Percentiles rank a stretch among this genome's conserved stretches.
These are phyloP conservation scores for Carassius auratus DNA, from an alignment of 2,113 vertebrate genomes.

Conservation along the genomic window DNA sequence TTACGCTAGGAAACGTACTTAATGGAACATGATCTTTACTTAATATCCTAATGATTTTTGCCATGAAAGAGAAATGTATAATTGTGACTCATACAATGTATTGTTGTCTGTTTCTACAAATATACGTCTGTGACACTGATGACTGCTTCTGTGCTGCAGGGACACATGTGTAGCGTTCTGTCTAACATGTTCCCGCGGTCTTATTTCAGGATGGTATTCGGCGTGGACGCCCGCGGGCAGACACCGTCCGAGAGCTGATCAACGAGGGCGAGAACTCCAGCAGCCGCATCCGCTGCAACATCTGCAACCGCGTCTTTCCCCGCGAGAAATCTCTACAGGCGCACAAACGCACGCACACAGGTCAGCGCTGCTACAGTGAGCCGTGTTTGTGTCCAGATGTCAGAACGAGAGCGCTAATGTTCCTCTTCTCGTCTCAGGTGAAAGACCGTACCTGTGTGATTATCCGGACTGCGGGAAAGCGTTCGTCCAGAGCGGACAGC, in stretches of 20 bases:
- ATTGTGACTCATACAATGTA: too few relatives aligned
- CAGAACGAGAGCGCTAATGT: not conserved
- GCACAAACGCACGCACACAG: conserved; percentile 65
- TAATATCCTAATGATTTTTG: too few relatives aligned
- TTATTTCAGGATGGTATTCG: conserved; percentile 85
- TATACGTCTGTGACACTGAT: too few relatives aligned
- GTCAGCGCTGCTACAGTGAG: too few relatives aligned
- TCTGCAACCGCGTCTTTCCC: conserved; percentile 96
- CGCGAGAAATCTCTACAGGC: conserved; percentile 92
- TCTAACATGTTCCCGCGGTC: not conserved
- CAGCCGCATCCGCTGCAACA: conserved; percentile 96
- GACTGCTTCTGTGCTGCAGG: too few relatives aligned
- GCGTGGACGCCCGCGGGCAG: conserved; percentile 91
- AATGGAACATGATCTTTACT: too few relatives aligned
- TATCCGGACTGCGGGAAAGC: conserved; percentile 97
- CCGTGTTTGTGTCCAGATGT: not conserved
- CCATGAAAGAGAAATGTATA: too few relatives aligned
- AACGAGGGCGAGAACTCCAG: conserved; percentile 92
- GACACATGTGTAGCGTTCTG: too few relatives aligned
- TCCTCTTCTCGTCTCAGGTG: conserved; percentile 75
- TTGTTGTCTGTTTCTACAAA: too few relatives aligned
- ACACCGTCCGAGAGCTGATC: conserved; percentile 92
- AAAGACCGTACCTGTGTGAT: conserved; percentile 95
- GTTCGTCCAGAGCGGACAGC: conserved; percentile 97
- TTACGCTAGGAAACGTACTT: too few relatives aligned